Conservation (phyloP, 1,140 invertebrate species). For the Potamilus streckersoni region DNA sequence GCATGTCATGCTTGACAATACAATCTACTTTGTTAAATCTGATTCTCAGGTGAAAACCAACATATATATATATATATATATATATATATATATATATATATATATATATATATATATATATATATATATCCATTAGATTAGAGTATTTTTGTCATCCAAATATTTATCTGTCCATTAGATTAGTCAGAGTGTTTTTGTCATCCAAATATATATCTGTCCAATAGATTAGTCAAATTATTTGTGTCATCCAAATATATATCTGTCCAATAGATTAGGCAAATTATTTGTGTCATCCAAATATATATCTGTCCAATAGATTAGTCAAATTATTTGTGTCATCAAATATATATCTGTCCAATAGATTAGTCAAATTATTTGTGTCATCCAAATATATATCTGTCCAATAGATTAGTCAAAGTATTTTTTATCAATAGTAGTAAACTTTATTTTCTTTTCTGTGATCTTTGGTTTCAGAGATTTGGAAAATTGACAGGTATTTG, state of each 20-base stretch:
- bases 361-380: not conserved
- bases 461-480: slow-evolving; percentile 74
- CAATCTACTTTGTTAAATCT: not conserved
- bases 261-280: not conserved
- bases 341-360: not conserved
- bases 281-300: no score
- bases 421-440: not conserved
- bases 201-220: not conserved
- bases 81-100: not conserved
- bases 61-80: slow-evolving; percentile 1
- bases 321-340: not conserved
- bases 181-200: not conserved
- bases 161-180: not conserved
- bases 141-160: no score
- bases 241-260: no score
- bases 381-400: not conserved
- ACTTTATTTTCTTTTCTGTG: no score
- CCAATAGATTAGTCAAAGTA: not conserved
- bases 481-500: slow-evolving; percentile 85
- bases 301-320: not conserved
- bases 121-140: not conserved
- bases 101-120: not conserved
- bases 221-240: not conserved
- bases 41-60: not conserved
- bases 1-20: not conserved